phyloP scores from a whole-genome alignment of 2,888 invertebrate genomes.

The Ctena decussata region DNA sequence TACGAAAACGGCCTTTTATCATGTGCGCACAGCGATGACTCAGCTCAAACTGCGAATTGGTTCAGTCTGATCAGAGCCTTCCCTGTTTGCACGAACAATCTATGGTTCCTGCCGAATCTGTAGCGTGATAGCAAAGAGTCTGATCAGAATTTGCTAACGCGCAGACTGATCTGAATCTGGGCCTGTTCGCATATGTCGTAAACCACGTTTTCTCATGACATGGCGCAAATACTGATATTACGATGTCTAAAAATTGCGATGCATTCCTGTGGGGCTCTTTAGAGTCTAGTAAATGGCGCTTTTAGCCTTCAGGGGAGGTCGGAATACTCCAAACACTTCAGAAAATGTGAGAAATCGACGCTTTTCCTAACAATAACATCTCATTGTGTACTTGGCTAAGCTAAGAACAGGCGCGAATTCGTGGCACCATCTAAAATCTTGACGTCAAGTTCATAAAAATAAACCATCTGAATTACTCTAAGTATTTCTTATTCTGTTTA shows the following conservation, averaged over 20 bases:
- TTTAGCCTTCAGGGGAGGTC: constrained; percentile 5
- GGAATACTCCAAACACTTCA: not conserved
- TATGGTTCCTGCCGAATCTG: too few species aligned
- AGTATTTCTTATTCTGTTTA: not conserved
- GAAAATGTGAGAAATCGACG: constrained; percentile 12
- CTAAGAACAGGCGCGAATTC: not conserved
- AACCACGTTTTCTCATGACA: too few species aligned
- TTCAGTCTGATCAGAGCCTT: too few species aligned
- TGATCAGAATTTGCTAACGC: too few species aligned
- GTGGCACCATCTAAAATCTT: constrained; percentile 2
- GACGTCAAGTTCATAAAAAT: constrained; percentile 9
- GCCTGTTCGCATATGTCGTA: too few species aligned
- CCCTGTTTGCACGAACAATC: too few species aligned
- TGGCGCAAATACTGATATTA: not conserved
- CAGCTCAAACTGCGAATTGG: too few species aligned
- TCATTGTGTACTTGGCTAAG: constrained; percentile 7
- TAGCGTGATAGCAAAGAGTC: too few species aligned
- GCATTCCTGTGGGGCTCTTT: not conserved
- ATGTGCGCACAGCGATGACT: too few species aligned
- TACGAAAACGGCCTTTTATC: too few species aligned
- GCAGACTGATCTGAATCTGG: too few species aligned
- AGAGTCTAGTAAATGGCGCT: not conserved
- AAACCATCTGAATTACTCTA: not conserved
- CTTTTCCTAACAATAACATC: constrained; percentile 1
- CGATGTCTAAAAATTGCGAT: not conserved